A percentile compares a stretch with the other conserved stretches of the same genome.
Conservation (phyloP, 2,113 vertebrate genomes). For the Ifrita kowaldi region DNA sequence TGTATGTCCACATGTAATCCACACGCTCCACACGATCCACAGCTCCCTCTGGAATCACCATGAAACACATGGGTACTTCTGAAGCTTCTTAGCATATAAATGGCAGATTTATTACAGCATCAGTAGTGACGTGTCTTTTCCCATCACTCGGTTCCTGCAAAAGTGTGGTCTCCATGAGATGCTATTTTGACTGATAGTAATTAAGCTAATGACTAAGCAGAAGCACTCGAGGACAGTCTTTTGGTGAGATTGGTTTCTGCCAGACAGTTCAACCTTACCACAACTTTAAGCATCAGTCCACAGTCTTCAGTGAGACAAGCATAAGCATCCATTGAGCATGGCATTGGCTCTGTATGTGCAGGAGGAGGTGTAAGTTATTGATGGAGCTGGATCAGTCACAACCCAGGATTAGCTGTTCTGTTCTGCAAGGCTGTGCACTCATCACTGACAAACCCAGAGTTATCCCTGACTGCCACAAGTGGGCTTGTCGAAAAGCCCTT, state of each 20-base stretch:
- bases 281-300: neutral
- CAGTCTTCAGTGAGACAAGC: neutral
- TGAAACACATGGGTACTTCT: neutral
- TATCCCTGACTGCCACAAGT: too few species aligned
- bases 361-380: neutral
- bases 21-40: neutral
- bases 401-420: neutral
- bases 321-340: accelerated
- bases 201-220: neutral
- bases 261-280: neutral
- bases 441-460: neutral
- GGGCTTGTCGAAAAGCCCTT: neutral
- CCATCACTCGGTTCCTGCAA: neutral
- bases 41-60: neutral
- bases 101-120: neutral
- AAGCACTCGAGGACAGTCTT: neutral
- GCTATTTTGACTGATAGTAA: neutral
- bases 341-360: neutral
- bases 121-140: neutral
- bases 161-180: neutral
- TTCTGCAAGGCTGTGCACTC: neutral
- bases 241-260: neutral
- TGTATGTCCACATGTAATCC: neutral
- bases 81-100: neutral
- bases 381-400: neutral